phyloP scores from a whole-genome alignment of 2,888 invertebrate species.

The Catocala nupta region DNA sequence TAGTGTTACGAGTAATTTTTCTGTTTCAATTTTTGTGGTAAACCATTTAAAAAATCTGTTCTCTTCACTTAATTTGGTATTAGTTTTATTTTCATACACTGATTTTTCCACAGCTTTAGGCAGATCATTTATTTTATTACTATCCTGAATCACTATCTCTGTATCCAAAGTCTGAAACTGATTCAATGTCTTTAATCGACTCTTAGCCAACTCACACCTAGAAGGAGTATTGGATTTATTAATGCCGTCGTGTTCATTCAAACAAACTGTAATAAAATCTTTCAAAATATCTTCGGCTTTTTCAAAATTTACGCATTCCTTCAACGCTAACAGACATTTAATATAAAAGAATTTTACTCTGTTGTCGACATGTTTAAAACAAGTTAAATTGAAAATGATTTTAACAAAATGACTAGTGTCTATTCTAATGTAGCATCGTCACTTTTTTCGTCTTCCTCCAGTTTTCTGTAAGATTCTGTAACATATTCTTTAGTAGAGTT shows the following conservation, averaged over 20 bases:
- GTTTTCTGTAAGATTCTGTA: conserved; percentile 27
- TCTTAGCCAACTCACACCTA: conserved; percentile 24
- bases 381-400: conserved; percentile 30
- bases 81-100: conserved; percentile 20
- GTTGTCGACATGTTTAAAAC: conserved; percentile 33
- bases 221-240: conserved; percentile 22
- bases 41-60: conserved; percentile 23
- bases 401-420: conserved; percentile 27
- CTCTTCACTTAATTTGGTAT: conserved; percentile 22
- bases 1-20: conserved; percentile 23
- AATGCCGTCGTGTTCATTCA: conserved; percentile 24
- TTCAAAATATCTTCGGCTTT: conserved; percentile 30
- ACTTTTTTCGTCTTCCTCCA: conserved; percentile 25
- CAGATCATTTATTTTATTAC: conserved; percentile 27
- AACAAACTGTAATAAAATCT: conserved; percentile 24
- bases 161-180: conserved; percentile 27
- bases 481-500: conserved; percentile 32
- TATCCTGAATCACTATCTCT: conserved; percentile 25
- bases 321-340: conserved; percentile 24
- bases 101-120: conserved; percentile 24
- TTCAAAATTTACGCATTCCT: conserved; percentile 22
- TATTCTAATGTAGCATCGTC: conserved; percentile 30
- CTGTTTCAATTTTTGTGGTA: conserved; percentile 21
- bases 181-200: conserved; percentile 27
- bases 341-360: conserved; percentile 34